phyloP scores from a whole-genome alignment of 2,797 vertebrate species.

The Semotilus atromaculatus region DNA sequence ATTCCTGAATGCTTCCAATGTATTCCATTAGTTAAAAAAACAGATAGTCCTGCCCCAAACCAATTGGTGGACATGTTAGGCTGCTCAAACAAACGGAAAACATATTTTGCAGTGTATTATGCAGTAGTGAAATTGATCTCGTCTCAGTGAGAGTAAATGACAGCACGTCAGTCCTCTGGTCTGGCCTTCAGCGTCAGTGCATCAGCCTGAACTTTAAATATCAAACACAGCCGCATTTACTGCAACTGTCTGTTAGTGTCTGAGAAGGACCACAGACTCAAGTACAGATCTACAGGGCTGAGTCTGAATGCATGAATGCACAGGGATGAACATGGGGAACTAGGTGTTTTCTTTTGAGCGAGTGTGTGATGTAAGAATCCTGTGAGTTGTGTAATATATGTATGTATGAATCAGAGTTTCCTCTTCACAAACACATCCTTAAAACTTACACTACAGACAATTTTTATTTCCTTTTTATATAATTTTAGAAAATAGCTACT shows the following conservation, averaged over 20 bases:
- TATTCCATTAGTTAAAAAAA: not conserved
- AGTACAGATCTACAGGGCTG: constrained; percentile 46
- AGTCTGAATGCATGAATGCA: constrained; percentile 16
- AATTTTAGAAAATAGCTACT: not conserved
- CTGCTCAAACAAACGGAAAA: not conserved
- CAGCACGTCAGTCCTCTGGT: constrained; percentile 35
- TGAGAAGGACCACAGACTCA: constrained; percentile 49
- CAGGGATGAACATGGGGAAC: not conserved
- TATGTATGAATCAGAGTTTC: not conserved
- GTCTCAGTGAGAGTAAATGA: constrained; percentile 39
- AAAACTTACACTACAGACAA: not conserved
- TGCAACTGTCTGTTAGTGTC: constrained; percentile 46
- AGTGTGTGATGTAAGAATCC: constrained; percentile 14
- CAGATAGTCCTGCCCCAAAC: not conserved
- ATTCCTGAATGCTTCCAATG: not conserved
- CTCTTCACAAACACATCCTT: not conserved
- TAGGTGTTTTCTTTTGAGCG: not conserved
- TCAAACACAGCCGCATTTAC: constrained; percentile 49
- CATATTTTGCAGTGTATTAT: not conserved
- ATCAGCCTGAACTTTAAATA: constrained; percentile 62
- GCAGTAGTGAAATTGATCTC: not conserved
- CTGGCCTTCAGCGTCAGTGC: constrained; percentile 53
- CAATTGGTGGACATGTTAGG: not conserved
- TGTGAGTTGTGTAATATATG: not conserved
- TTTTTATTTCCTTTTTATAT: not conserved